Base-by-base conservation (phyloP, 2,113 vertebrate species). In the Synodontis membranacea region DNA sequence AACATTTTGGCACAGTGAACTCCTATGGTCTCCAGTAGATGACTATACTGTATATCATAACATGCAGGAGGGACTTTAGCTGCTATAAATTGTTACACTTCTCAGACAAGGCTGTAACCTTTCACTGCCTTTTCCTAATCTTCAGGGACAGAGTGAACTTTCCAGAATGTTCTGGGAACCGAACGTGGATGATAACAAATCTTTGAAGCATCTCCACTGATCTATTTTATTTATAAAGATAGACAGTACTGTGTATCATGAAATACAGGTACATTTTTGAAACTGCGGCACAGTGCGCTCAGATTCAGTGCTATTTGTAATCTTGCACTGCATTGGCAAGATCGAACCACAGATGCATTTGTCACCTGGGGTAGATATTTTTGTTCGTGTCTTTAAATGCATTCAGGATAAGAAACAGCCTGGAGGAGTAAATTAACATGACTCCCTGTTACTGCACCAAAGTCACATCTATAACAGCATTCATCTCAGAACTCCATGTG, bases 401-500 rank as follows among this genome's bases (percentile, higher is more conserved):
- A 90, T 88, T 84, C 90, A 91, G 84, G 82, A 91, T 62, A 84
- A 88, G 88, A 89, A 90, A 90, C 86, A 92, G 91, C 87, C 86
- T 91, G 90, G 89, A 87, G 89, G 87, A 79, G 80, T 86, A 92
- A 93, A 93, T 93, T 92, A 93, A 90, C 90, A 92, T 90, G 84
- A 88, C 86, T 88, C 82, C 84, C 70, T 84, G 86, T 90, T 88
- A 86, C 91, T 89, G 88, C 87, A 88, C 90, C 84, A 81, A 90
- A 88, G 85, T 89, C 89, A 87, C 81, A 74, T 89, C 87, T 87
- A 87, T 93, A 93, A 93, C 75, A 90, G 90, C 58, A 87, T 82
- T 25, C 75, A 66, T 56, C 42, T 76, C 79, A 92, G 88, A 87
- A 58, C 80, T 39, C 78, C 86, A 86, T 84, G 76, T 66, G 82